Evolutionary conservation across 2,113 vertebrate genomes (phyloP).

Genomic region (Orientallactaga bullata): DNA sequence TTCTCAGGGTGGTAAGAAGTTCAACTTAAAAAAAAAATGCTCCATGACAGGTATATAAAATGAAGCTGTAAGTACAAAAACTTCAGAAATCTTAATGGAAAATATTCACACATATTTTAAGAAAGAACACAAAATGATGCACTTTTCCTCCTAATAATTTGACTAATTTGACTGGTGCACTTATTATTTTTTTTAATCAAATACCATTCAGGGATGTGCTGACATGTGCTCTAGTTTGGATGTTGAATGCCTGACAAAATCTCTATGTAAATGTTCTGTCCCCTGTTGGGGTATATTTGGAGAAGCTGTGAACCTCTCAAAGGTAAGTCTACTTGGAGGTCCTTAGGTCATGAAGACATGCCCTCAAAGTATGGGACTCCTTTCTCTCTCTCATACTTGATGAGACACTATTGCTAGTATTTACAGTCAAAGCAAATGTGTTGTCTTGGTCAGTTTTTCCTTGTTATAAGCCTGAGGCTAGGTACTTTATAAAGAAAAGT

Average conservation of each 20-base stretch:
- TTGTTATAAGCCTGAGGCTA: background rate
- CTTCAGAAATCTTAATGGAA: background rate
- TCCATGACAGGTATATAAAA: background rate
- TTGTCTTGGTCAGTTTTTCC: background rate
- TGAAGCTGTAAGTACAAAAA: background rate
- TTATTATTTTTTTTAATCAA: background rate
- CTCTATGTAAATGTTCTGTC: background rate
- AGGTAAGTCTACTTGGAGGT: too few relatives aligned
- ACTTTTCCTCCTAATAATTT: background rate
- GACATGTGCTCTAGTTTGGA: background rate
- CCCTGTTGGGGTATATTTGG: background rate
- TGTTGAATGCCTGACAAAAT: background rate
- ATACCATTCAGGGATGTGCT: background rate
- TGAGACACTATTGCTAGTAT: background rate
- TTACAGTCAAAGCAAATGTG: background rate
- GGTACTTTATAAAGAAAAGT: background rate
- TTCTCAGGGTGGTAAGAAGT: background rate
- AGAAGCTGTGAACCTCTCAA: background rate
- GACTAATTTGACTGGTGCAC: background rate
- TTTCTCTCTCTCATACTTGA: background rate
- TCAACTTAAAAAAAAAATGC: background rate
- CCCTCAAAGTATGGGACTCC: background rate
- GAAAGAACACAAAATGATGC: background rate
- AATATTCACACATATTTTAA: constrained; percentile 6
- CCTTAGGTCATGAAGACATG: background rate